phyloP scores from a whole-genome alignment of 2,113 vertebrate genomes.

The Pandion haliaetus region DNA sequence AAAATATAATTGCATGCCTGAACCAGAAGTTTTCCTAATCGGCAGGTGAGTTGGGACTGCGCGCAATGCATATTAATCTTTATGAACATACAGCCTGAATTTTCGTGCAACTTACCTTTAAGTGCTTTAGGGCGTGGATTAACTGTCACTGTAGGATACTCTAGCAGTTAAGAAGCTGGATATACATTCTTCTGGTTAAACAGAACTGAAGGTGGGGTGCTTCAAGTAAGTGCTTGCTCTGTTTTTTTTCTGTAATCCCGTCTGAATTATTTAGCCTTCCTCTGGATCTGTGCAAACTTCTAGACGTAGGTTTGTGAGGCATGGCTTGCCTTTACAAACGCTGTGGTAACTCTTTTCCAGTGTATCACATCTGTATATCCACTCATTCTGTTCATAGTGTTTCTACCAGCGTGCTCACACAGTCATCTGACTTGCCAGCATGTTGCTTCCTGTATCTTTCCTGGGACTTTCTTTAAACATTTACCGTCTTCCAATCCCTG shows the following conservation, averaged over 20 bases:
- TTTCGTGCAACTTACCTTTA: neutral
- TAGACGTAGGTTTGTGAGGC: neutral
- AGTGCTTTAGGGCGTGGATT: neutral
- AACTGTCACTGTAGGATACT: neutral
- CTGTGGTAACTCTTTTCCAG: neutral
- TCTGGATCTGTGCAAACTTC: neutral
- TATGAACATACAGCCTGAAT: neutral
- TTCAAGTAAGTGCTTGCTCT: neutral
- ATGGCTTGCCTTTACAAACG: neutral
- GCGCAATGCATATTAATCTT: neutral
- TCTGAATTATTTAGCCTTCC: neutral
- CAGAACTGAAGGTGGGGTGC: neutral
- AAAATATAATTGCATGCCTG: neutral
- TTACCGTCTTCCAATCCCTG: neutral
- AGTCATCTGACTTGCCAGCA: neutral
- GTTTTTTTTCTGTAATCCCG: neutral
- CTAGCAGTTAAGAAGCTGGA: neutral
- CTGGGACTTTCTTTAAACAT: neutral
- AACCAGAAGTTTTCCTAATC: neutral
- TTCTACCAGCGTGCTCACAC: neutral
- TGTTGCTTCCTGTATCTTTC: neutral
- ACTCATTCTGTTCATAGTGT: neutral
- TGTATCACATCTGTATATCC: neutral
- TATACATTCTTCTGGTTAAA: neutral
- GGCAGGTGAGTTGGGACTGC: neutral